Percentiles rank a stretch among this genome's conserved stretches.
Evolutionary conservation across 1,140 invertebrate genomes (phyloP).

Genomic region (Drosophila persimilis): DNA sequence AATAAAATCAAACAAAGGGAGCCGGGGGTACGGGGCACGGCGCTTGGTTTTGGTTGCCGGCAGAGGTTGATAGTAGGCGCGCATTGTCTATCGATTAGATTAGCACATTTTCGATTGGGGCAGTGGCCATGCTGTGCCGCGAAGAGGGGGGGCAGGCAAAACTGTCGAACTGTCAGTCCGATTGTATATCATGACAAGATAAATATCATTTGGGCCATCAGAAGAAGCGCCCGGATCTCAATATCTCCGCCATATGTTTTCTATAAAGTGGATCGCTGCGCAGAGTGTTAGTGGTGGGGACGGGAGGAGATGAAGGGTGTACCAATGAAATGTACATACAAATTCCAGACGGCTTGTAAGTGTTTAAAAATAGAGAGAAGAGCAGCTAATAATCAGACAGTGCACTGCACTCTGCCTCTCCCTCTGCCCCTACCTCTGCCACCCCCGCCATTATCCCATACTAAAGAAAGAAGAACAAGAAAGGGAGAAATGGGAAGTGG

Average conservation of each 20-base stretch:
- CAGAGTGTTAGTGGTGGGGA: background rate
- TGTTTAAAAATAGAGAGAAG: slow-evolving; percentile 63
- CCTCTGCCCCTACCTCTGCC: background rate
- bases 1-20: slow-evolving; percentile 19
- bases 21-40: background rate
- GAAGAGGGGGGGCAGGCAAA: slow-evolving; percentile 2
- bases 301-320: background rate
- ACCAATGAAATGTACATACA: slow-evolving; percentile 29
- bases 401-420: slow-evolving; percentile 31
- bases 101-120: slow-evolving; percentile 48
- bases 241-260: slow-evolving; percentile 38
- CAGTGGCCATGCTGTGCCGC: slow-evolving; percentile 11
- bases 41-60: background rate
- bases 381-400: slow-evolving; percentile 61
- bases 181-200: slow-evolving; percentile 63
- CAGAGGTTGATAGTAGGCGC: slow-evolving; percentile 49
- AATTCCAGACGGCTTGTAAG: slow-evolving; percentile 70
- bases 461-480: slow-evolving; percentile 52
- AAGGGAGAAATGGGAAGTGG: slow-evolving; percentile 43
- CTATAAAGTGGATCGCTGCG: background rate
- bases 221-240: slow-evolving; percentile 20
- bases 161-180: slow-evolving; percentile 51
- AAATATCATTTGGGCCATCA: slow-evolving; percentile 55
- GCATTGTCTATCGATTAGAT: slow-evolving; percentile 64
- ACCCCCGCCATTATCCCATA: slow-evolving; percentile 2